Conservation (phyloP, 2,888 invertebrate genomes). For the Sussaba pulchella region DNA sequence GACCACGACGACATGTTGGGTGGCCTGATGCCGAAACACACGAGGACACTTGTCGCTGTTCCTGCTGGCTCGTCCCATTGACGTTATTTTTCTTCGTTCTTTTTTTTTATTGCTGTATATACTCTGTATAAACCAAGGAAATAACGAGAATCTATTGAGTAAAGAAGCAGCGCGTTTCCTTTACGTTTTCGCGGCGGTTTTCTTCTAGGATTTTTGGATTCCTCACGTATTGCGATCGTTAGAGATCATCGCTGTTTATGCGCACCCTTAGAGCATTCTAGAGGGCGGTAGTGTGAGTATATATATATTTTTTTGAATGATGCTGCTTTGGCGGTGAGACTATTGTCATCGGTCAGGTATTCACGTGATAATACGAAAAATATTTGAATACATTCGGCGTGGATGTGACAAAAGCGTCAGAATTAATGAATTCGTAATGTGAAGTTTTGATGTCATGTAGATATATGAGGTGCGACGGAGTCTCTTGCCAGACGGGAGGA, state of each 20-base stretch:
- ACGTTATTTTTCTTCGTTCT: not conserved
- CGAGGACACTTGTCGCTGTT: constrained; percentile 45
- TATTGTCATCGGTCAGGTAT: not conserved
- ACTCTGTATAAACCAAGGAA: not conserved
- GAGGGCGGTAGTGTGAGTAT: not conserved
- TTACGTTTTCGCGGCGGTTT: not conserved
- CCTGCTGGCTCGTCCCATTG: not conserved
- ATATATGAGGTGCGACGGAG: not conserved
- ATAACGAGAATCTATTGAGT: constrained; percentile 36
- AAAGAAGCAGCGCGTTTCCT: constrained; percentile 2
- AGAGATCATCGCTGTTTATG: not conserved
- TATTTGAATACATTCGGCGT: not conserved
- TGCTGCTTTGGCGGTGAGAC: constrained; percentile 35
- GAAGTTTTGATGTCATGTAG: not conserved
- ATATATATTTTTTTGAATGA: constrained; percentile 43
- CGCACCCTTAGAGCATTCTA: constrained; percentile 10
- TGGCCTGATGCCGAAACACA: constrained; percentile 34
- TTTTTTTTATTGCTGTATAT: constrained; percentile 11
- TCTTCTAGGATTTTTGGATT: constrained; percentile 2
- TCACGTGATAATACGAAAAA: not conserved
- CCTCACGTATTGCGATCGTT: not conserved
- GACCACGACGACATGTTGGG: constrained; percentile 44
- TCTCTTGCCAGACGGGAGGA: too few relatives aligned
- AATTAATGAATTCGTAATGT: constrained; percentile 2
- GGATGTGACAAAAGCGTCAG: not conserved